Conservation (phyloP, 2,888 invertebrate genomes). For the Dicycla oo region DNA sequence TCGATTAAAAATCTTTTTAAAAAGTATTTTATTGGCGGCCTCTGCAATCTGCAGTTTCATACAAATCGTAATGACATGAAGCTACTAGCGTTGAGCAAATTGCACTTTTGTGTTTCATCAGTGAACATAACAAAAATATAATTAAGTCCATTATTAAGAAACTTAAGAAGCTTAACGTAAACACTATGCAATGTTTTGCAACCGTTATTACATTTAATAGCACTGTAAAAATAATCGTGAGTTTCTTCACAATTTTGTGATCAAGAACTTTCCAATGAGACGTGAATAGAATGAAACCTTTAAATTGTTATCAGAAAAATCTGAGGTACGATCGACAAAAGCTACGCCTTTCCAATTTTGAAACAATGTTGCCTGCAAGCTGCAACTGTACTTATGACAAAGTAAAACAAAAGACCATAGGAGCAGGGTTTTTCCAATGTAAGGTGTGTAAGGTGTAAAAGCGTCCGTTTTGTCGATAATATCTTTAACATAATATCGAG, state of each 20-base stretch:
- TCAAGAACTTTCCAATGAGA: not conserved
- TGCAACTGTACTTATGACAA: no score
- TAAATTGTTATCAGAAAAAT: not conserved
- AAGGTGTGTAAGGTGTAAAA: no score
- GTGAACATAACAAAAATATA: conserved; percentile 33
- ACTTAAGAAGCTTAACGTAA: conserved; percentile 28
- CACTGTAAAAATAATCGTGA: conserved; percentile 8
- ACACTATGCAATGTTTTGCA: conserved; percentile 30
- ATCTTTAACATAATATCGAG: no score
- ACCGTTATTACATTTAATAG: conserved; percentile 8
- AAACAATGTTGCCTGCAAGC: no score
- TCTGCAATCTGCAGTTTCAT: no score
- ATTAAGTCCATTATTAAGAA: conserved; percentile 45
- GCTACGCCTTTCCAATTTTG: no score
- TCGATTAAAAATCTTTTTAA: no score
- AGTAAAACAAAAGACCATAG: no score
- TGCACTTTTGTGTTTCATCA: conserved; percentile 42
- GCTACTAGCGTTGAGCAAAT: conserved; percentile 18
- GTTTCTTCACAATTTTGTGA: conserved; percentile 10
- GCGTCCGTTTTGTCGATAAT: no score
- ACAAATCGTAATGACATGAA: conserved; percentile 26
- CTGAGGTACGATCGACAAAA: no score
- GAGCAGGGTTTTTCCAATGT: no score
- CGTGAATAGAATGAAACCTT: not conserved
- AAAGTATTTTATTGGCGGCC: no score